Base-by-base conservation (phyloP, 2,888 invertebrate genomes). In the Lasioglossum morio region DNA sequence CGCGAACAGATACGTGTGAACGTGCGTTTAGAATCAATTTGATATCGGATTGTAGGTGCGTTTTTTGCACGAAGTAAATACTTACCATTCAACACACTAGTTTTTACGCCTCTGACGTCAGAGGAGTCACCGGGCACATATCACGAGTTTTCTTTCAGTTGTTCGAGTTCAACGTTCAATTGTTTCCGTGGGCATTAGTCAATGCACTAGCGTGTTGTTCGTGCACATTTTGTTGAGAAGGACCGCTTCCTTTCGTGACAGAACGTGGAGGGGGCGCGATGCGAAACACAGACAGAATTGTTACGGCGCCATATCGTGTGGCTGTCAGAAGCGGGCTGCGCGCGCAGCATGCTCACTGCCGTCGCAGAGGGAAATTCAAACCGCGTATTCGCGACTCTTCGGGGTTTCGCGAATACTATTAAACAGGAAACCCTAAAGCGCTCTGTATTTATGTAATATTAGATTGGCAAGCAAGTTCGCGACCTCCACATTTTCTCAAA, bases 41-140 rank as follows among this genome's bases (percentile, higher is more conserved):
- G 14, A 57, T 34, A 57, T 34, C 53, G 2, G 10, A 43, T 8
- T 27, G 14, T 63, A 23, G 37, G 27, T 16, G 69, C 19, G 4
- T 19, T 16, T 16, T 23, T 40, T 72, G 72, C 73, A 12, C 34
- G 40, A 43, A 73, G 23, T 86, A 77, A 72, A 82, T 89, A 90
- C 91, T 91, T 91, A 90, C 90, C 90, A 90, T 90, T 89, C 88
- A 86, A 91, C 82, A 86, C 85, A 77, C 83, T 90, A 23, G 48
- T 83, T 78, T 78, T 73, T 85, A 43, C 66, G 70, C 80, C 86
- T 86, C 81, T 85, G 86, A 81, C 86, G 86, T 86, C 86, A 86
- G 81, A 86, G 86, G 75, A 43, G 75, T 40, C 66, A 86, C 86
- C 86, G 81, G 72, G 86, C 75, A 81, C 86, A 86, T 86, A 81